phyloP scores from a whole-genome alignment of 2,888 invertebrate species.

The Megastigmus dorsalis region DNA sequence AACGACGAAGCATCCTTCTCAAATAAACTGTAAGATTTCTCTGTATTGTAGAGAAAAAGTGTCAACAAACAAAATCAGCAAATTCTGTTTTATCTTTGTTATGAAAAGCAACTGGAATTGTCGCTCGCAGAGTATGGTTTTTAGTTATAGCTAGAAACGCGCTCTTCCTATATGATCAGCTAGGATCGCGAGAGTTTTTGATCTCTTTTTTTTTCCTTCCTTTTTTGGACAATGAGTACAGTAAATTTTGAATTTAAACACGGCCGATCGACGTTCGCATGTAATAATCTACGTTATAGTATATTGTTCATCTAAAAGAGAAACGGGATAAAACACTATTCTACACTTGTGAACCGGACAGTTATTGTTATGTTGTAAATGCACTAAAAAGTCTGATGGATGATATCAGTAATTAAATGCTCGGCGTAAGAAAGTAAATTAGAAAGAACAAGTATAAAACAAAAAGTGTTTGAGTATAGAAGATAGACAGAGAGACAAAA shows the following conservation, averaged over 20 bases:
- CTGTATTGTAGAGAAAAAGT: conserved; percentile 51
- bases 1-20: conserved; percentile 71
- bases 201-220: conserved; percentile 26
- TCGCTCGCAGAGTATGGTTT: conserved; percentile 44
- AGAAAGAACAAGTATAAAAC: conserved; percentile 45
- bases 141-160: conserved; percentile 38
- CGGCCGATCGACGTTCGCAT: conserved; percentile 51
- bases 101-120: conserved; percentile 32
- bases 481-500: conserved; percentile 49
- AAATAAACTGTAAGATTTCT: conserved; percentile 71
- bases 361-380: not conserved
- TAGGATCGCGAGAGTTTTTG: conserved; percentile 32
- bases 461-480: conserved; percentile 48
- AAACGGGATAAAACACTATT: conserved; percentile 3
- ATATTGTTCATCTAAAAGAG: conserved; percentile 9
- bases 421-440: conserved; percentile 42
- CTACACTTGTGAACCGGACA: conserved; percentile 24
- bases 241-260: conserved; percentile 20
- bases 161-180: conserved; percentile 26
- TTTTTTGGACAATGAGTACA: not conserved
- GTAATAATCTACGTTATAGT: conserved; percentile 17
- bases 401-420: conserved; percentile 46
- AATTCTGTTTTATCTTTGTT: conserved; percentile 5
- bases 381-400: conserved; percentile 71
- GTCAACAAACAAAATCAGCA: conserved; percentile 42